A percentile compares a stretch with the other conserved stretches of the same genome.
phyloP scores from a whole-genome alignment of 1,140 invertebrate genomes.

The Zophobas atratus region DNA sequence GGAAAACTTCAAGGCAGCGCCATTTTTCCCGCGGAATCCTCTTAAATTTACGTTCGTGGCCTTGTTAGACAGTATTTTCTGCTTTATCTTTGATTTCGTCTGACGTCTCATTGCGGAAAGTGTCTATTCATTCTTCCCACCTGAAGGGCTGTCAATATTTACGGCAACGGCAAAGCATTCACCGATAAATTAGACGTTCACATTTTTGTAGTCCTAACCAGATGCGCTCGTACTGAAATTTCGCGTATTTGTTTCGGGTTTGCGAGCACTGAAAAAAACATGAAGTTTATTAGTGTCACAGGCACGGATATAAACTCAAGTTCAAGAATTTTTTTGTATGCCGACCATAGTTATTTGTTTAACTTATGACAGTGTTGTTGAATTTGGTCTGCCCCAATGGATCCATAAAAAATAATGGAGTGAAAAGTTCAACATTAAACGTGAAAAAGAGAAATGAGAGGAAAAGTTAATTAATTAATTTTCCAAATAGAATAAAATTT shows the following conservation, averaged over 20 bases:
- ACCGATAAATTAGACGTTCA: constrained; percentile 9
- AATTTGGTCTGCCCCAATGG: too few species aligned
- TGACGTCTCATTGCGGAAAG: constrained; percentile 4
- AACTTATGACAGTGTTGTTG: too few species aligned
- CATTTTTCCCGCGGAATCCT: constrained; percentile 26
- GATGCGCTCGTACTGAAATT: neutral
- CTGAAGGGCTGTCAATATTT: constrained; percentile 22
- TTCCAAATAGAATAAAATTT: too few species aligned
- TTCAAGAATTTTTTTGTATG: too few species aligned
- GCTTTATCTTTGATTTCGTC: constrained; percentile 23
- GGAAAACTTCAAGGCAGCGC: neutral
- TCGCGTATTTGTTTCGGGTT: neutral
- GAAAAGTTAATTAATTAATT: too few species aligned
- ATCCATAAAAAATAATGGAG: too few species aligned
- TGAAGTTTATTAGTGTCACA: neutral
- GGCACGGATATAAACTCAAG: neutral
- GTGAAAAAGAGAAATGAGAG: too few species aligned
- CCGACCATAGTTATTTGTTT: too few species aligned
- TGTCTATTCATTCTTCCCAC: constrained; percentile 6
- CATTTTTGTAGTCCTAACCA: constrained; percentile 6
- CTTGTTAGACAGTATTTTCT: constrained; percentile 17
- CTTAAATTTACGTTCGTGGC: constrained; percentile 22
- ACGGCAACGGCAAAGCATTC: neutral
- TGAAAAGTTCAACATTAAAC: too few species aligned
- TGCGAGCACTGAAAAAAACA: neutral